These are phyloP conservation scores for Sebastes iracundus DNA, from an alignment of 2,797 vertebrate species.

Conservation along the genomic window DNA sequence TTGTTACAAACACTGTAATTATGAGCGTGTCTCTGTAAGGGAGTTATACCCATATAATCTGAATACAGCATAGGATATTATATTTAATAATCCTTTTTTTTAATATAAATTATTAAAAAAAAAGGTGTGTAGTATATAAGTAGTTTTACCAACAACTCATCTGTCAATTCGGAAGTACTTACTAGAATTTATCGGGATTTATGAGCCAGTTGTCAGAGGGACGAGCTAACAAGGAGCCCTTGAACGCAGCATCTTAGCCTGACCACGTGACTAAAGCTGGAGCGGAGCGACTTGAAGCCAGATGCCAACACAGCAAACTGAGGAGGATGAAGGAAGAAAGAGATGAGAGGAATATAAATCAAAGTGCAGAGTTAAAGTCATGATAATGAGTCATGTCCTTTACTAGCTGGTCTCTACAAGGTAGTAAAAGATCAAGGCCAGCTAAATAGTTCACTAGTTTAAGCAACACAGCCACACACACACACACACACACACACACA, in stretches of 20 bases:
- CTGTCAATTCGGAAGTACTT: background rate
- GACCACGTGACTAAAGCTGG: constrained; percentile 68
- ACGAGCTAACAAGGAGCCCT: background rate
- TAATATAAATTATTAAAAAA: background rate
- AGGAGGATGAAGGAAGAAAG: background rate
- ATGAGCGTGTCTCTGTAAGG: background rate
- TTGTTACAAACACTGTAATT: background rate
- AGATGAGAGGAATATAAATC: background rate
- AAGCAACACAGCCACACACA: background rate
- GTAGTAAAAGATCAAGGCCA: background rate
- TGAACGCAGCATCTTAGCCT: constrained; percentile 51
- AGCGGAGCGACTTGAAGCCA: constrained; percentile 42
- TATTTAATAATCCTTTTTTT: background rate
- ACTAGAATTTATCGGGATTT: background rate
- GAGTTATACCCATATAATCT: background rate
- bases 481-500: background rate
- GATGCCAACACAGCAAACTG: constrained; percentile 71
- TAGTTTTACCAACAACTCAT: background rate
- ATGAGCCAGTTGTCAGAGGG: rapidly evolving
- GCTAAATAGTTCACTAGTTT: background rate
- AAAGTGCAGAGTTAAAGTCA: background rate
- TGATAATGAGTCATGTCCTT: background rate
- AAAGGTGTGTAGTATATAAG: background rate
- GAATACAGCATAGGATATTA: background rate
- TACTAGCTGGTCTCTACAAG: background rate